Evolutionary conservation across 1,140 invertebrate genomes (phyloP), one percentile per base, ranked within the genome.

Genomic region (Nasonia giraulti): DNA sequence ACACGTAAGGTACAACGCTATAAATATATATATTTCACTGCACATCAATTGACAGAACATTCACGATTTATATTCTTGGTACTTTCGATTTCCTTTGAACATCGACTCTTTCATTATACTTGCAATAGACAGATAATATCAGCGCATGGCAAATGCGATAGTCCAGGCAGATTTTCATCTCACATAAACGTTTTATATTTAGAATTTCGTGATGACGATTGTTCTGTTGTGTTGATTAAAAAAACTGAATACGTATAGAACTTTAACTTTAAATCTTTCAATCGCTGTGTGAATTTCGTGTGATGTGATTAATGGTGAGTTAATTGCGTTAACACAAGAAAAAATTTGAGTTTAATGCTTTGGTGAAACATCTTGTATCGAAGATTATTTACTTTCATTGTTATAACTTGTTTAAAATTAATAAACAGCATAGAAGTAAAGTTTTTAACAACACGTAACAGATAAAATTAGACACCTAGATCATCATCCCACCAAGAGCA

Each of bases 41-140:
- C 14, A 84, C 77, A 85, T n/a, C 40, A 84, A 86, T 69, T 68
- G n/a, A 73, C 55, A 80, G 6, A 62, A 74, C 33, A 78, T 82
- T 74, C 20, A 82, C 33, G 71, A 27, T 11, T 23, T 84, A 31
- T 20, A 47, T 71, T 69, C 11, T 76, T 37, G 8, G 8, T 40
- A 44, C n/a, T 44, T 75, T 76, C 17, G 17, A n/a, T 62, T 62
- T 62, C 5, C 55, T 62, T 62, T 14, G 17, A 62, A 20, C 55
- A 7, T 62, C 20, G 17, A 62, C 20, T 62, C 20, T 62, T 3
- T 62, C 55, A 62, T 62, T 20, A 20, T 62, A 7, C 14, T 62
- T 62, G 6, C 55, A 7, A n/a, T 62, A n/a, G 1, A 62, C 55
- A 62, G 17, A 62, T 62, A n/a, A 5, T 0, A 62, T 62, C 17